A percentile compares a stretch with the other conserved stretches of the same genome.
phyloP scores from a whole-genome alignment of 2,888 invertebrate genomes.

The Hypomecis atomaria region DNA sequence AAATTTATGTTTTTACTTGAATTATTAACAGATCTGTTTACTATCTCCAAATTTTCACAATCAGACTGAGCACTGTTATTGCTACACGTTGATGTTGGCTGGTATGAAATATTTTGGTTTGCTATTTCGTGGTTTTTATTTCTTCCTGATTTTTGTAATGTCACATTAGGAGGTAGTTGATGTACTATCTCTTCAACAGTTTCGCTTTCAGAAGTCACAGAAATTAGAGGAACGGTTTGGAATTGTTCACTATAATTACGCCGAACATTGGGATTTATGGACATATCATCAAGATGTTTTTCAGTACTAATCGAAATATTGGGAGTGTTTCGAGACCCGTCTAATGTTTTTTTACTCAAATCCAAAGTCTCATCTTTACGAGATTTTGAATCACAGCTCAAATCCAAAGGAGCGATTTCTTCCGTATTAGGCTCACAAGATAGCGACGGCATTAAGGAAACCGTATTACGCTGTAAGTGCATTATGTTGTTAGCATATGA shows the following conservation, averaged over 20 bases:
- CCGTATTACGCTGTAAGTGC: background rate
- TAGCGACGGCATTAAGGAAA: background rate
- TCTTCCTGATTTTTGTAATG: background rate
- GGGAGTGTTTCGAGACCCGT: slow-evolving; percentile 2
- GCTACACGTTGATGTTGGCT: background rate
- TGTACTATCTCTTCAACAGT: background rate
- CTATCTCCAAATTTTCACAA: background rate
- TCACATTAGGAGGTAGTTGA: background rate
- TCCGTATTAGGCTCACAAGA: slow-evolving; percentile 4
- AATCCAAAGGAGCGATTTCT: slow-evolving; percentile 21
- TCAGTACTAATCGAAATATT: background rate
- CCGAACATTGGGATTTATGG: background rate
- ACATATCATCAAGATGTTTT: background rate
- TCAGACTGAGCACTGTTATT: background rate
- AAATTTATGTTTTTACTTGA: background rate
- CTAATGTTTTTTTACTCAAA: background rate
- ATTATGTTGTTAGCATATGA: background rate
- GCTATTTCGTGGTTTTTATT: background rate
- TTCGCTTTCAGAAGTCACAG: slow-evolving; percentile 6
- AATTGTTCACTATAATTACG: background rate
- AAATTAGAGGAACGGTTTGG: background rate
- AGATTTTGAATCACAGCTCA: slow-evolving; percentile 17
- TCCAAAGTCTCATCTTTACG: slow-evolving; percentile 10
- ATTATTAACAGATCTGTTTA: background rate
- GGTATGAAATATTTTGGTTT: background rate